Conservation (phyloP, 2,113 vertebrate genomes). For the Cyphomyrus discorhynchus region DNA sequence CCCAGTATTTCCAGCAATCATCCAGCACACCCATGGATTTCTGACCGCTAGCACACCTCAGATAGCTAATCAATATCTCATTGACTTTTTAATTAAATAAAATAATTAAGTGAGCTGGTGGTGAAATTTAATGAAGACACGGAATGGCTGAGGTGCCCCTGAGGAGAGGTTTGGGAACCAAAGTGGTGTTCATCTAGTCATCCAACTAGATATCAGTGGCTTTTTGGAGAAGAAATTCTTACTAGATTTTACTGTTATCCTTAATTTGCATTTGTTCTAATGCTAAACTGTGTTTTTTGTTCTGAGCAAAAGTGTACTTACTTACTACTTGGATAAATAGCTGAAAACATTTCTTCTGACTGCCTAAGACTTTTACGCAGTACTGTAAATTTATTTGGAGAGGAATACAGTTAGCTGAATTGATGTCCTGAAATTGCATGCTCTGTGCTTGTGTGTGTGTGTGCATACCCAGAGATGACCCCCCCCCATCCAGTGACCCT, state of each 20-base stretch:
- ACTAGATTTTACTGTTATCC: not conserved
- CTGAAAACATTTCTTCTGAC: not conserved
- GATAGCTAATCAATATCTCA: not conserved
- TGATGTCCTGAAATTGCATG: not conserved
- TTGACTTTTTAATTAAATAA: not conserved
- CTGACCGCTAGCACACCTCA: not conserved
- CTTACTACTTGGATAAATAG: not conserved
- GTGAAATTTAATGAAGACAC: not conserved
- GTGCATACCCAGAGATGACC: not conserved
- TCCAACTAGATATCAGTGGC: not conserved
- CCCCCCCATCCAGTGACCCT: not conserved
- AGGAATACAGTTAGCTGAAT: not conserved
- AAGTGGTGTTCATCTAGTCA: not conserved
- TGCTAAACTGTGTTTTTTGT: not conserved
- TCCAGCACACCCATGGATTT: not conserved
- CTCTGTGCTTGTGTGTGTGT: not conserved
- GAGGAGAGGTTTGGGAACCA: not conserved
- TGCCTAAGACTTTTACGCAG: not conserved
- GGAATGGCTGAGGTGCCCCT: not conserved
- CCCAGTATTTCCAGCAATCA: not conserved
- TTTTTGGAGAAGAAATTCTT: not conserved
- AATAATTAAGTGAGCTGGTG: not conserved
- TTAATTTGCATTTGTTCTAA: not conserved
- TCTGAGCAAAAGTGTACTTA: not conserved
- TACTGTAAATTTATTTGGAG: not conserved